A percentile compares a stretch with the other conserved stretches of the same genome.
Evolutionary conservation across 2,888 invertebrate genomes (phyloP).

Genomic region (Meganola albula): DNA sequence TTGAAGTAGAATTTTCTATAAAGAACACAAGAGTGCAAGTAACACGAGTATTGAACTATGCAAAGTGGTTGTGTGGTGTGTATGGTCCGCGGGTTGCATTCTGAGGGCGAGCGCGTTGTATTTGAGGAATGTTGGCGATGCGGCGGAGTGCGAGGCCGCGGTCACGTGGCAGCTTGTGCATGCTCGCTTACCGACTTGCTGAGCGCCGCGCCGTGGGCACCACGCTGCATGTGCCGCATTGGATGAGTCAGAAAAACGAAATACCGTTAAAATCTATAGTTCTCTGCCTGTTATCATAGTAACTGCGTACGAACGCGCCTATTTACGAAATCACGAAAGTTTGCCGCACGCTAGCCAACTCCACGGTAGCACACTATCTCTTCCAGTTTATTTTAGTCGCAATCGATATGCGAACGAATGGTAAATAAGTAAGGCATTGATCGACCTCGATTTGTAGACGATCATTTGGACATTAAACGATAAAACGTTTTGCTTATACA

Average conservation of each 20-base stretch:
- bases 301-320: conserved; percentile 28
- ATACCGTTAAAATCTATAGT: conserved; percentile 52
- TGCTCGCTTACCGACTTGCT: conserved; percentile 52
- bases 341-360: conserved; percentile 65
- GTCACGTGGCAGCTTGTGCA: conserved; percentile 50
- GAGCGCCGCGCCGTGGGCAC: conserved; percentile 54
- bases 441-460: conserved; percentile 58
- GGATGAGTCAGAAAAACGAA: conserved; percentile 73
- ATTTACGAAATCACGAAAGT: conserved; percentile 36
- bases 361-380: conserved; percentile 70
- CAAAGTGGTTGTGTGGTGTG: conserved; percentile 60
- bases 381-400: conserved; percentile 71
- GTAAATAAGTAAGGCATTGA: conserved; percentile 58
- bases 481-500: conserved; percentile 74
- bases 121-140: conserved; percentile 61
- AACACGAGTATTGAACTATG: conserved; percentile 53
- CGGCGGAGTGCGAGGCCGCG: conserved; percentile 38
- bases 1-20: no score
- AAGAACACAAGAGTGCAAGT: conserved; percentile 39
- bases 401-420: conserved; percentile 61
- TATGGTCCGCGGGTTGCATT: conserved; percentile 62
- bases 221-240: conserved; percentile 62
- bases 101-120: conserved; percentile 65
- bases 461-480: conserved; percentile 70
- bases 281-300: conserved; percentile 32